Evolutionary conservation across 2,113 vertebrate genomes (phyloP).

Genomic region (Lontra canadensis): DNA sequence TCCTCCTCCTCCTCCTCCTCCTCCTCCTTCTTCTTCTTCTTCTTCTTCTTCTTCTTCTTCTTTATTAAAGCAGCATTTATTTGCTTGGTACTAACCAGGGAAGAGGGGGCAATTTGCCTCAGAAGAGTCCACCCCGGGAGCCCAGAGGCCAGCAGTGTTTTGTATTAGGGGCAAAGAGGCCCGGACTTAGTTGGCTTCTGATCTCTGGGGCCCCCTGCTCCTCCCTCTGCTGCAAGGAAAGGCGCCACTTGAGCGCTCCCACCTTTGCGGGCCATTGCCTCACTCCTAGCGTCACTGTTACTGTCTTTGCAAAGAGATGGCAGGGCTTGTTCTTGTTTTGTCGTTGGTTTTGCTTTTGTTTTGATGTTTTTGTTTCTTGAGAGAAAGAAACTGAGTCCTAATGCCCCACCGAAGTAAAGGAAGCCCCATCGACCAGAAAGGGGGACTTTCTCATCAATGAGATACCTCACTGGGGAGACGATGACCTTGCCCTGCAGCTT

Average conservation of each 20-base stretch:
- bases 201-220: accelerated
- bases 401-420: background rate
- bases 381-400: background rate
- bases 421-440: background rate
- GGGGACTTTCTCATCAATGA: background rate
- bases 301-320: background rate
- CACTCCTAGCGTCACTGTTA: background rate
- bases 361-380: background rate
- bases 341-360: background rate
- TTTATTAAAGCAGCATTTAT: background rate
- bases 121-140: background rate
- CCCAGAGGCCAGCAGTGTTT: background rate
- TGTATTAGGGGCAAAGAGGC: background rate
- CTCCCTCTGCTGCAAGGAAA: accelerated
- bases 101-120: background rate
- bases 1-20: no score
- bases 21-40: no score
- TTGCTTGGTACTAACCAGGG: background rate
- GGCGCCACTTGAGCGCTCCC: accelerated
- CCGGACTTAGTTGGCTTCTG: background rate
- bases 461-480: accelerated
- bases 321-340: background rate
- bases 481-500: accelerated
- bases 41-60: no score
- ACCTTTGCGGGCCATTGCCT: accelerated